Conservation (phyloP, 1,140 invertebrate genomes). For the Octopus bimaculoides region DNA sequence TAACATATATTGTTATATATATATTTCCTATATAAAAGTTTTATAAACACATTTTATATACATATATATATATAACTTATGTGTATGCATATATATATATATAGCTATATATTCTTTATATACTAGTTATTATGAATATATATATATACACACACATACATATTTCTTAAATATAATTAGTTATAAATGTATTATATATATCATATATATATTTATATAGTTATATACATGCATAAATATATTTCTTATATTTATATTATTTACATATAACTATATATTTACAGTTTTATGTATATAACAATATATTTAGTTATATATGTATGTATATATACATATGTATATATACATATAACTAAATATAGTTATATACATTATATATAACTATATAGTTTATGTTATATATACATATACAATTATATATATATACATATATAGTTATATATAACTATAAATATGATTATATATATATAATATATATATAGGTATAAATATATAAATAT, state of each 20-base stretch:
- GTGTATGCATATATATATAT: too few relatives aligned
- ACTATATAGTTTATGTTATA: background rate
- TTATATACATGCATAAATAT: background rate
- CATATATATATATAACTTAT: too few relatives aligned
- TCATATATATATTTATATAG: background rate
- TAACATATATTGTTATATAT: too few relatives aligned
- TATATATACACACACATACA: too few relatives aligned
- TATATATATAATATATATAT: conserved; percentile 1
- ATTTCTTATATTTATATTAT: background rate
- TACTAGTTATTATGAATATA: too few relatives aligned
- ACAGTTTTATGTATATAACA: background rate
- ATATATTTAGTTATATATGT: background rate
- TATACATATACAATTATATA: background rate
- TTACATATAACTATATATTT: background rate
- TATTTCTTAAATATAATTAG: too few relatives aligned
- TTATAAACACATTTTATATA: too few relatives aligned
- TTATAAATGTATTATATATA: too few relatives aligned
- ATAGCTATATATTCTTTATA: too few relatives aligned
- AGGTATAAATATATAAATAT: background rate
- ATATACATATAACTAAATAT: background rate
- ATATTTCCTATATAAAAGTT: too few relatives aligned
- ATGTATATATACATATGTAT: background rate
- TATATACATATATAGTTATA: background rate
- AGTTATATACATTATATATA: background rate
- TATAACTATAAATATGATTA: background rate